A percentile compares a stretch with the other conserved stretches of the same genome.
Conservation (phyloP, 2,797 vertebrate genomes). For the Sandelia bainsii region DNA sequence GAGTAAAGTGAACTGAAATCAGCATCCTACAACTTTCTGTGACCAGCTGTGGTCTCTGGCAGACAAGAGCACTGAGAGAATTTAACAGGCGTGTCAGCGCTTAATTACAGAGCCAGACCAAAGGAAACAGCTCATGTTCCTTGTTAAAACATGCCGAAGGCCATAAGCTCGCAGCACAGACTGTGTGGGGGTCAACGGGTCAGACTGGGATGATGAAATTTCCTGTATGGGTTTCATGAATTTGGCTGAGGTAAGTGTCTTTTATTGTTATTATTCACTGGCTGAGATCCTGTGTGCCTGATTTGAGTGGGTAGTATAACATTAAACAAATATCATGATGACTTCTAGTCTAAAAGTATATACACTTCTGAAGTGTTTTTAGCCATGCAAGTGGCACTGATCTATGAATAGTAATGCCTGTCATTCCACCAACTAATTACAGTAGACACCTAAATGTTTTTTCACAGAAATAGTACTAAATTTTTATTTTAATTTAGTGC, state of each 20-base stretch:
- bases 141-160: conserved; percentile 69
- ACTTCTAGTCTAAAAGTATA: not conserved
- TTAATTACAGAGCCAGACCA: conserved; percentile 69
- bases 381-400: not conserved
- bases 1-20: conserved; percentile 32
- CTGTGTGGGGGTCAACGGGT: conserved; percentile 61
- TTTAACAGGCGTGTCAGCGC: conserved; percentile 49
- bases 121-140: conserved; percentile 70
- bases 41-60: conserved; percentile 44
- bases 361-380: not conserved
- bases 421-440: not conserved
- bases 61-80: conserved; percentile 44
- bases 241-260: conserved; percentile 42
- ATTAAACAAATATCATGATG: conserved; percentile 7
- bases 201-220: conserved; percentile 57
- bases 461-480: too few species aligned
- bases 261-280: conserved; percentile 31
- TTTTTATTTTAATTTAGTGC: too few species aligned
- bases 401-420: too few species aligned
- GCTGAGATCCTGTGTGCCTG: conserved; percentile 11
- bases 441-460: too few species aligned
- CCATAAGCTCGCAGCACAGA: conserved; percentile 29
- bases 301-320: conserved; percentile 2
- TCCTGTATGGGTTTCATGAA: conserved; percentile 48
- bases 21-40: conserved; percentile 16